A percentile compares a stretch with the other conserved stretches of the same genome.
Conservation (phyloP, 2,797 vertebrate species). For the Monodelphis domestica region DNA sequence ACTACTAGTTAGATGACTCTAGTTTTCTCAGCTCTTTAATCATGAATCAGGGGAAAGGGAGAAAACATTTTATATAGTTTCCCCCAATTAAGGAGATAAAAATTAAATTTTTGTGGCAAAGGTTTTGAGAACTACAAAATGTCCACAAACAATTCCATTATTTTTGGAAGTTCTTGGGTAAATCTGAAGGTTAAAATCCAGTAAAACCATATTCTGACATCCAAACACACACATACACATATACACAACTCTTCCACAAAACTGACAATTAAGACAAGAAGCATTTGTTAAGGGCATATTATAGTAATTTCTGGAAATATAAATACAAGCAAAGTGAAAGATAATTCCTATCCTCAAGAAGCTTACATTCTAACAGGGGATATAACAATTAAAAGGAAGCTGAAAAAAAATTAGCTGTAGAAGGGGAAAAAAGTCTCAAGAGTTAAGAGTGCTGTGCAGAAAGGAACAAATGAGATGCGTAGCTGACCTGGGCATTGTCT, state of each 20-base stretch:
- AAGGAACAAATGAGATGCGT: not conserved
- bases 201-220: not conserved
- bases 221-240: not conserved
- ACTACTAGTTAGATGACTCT: not conserved
- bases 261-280: not conserved
- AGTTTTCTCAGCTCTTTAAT: not conserved
- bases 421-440: not conserved
- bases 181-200: not conserved
- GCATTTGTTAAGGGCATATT: not conserved
- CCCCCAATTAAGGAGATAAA: not conserved
- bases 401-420: not conserved
- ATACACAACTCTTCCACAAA: not conserved
- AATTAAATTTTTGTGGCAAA: slow-evolving; percentile 41
- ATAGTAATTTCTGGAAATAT: not conserved
- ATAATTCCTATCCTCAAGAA: not conserved
- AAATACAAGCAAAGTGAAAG: not conserved
- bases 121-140: not conserved
- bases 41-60: not conserved
- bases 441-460: not conserved
- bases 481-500: no score
- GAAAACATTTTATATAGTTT: not conserved
- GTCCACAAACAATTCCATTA: not conserved
- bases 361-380: not conserved
- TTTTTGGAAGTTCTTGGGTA: not conserved
- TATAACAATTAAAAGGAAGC: not conserved